Evolutionary conservation across 2,113 vertebrate species (phyloP), one percentile per base, ranked within the genome.

Genomic region (Ophiodon elongatus): DNA sequence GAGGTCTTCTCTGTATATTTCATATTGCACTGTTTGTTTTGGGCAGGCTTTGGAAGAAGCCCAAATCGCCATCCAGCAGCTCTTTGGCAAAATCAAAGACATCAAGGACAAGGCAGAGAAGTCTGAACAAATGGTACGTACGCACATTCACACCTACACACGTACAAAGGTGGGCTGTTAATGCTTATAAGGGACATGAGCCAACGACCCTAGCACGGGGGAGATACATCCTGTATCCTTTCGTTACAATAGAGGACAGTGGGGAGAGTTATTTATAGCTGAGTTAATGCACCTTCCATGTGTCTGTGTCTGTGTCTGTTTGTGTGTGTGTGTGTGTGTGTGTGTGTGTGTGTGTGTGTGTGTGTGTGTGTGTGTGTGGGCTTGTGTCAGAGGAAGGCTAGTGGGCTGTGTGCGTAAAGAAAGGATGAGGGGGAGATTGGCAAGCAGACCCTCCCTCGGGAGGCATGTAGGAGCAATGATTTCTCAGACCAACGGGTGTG

Each of bases 91-190:
- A 96, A 99, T 99, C 88, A 99, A 99, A 95, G 98, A 99, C 94
- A 99, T 99, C 94, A 99, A 99, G 94, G 98, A 99, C 95, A 99
- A 99, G 91, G 98, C 98, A 31, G 98, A 99, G 93, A 99, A 99
- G 89, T 99, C 98, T 1, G 98, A 99, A 85, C 98, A 99, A 97
- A 99, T 99, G 98, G 98, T 99, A 89, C 93, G 95, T 90, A 37
- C 19, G 70, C 66, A 71, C 33, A 76, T 27, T 50, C 60, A 59
- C 50, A 50, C 45, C 70, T 43, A 45, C 56, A 76, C 41, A 39
- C 23, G 2, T 0, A 17, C 66, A 65, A 8, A 73, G 8, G 39
- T 82, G 41, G 17, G 21, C 37, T 79, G 75, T 43, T 73, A 39
- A 72, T 23, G 43, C 52, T 76, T 45, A 74, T 9, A 50, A 33